Evolutionary conservation across 2,797 vertebrate genomes (phyloP).

Genomic region (Chaenodraco wilsoni): DNA sequence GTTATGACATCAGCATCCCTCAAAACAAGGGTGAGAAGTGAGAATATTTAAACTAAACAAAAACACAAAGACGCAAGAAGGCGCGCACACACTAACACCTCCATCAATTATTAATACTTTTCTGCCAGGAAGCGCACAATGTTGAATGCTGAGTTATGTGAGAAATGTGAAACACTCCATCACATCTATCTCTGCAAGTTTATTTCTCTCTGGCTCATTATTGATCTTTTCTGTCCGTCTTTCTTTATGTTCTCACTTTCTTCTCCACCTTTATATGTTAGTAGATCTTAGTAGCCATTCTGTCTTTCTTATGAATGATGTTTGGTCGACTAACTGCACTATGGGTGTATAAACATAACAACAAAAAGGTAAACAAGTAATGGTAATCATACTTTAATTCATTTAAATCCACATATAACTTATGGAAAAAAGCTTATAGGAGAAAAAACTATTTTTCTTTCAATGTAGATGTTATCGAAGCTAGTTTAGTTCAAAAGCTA

Average conservation of each 20-base stretch:
- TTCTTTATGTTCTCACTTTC: background rate
- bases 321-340: background rate
- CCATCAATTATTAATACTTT: constrained; percentile 70
- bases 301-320: background rate
- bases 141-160: constrained; percentile 58
- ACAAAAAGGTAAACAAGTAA: constrained; percentile 3
- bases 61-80: constrained; percentile 10
- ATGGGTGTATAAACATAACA: background rate
- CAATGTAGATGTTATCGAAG: background rate
- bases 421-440: too few species aligned
- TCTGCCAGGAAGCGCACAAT: constrained; percentile 59
- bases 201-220: background rate
- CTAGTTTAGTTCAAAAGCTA: background rate
- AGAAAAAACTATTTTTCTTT: constrained; percentile 4
- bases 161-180: constrained; percentile 57
- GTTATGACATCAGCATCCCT: constrained; percentile 29
- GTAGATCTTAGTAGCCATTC: background rate
- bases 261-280: background rate
- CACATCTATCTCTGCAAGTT: constrained; percentile 24
- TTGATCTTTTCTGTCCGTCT: constrained; percentile 8
- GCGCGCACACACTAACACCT: background rate
- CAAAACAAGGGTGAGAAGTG: constrained; percentile 22
- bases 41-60: constrained; percentile 39
- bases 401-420: background rate
- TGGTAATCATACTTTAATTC: background rate